A percentile compares a stretch with the other conserved stretches of the same genome.
phyloP scores from a whole-genome alignment of 2,797 vertebrate genomes.

The Coregonus sp. region DNA sequence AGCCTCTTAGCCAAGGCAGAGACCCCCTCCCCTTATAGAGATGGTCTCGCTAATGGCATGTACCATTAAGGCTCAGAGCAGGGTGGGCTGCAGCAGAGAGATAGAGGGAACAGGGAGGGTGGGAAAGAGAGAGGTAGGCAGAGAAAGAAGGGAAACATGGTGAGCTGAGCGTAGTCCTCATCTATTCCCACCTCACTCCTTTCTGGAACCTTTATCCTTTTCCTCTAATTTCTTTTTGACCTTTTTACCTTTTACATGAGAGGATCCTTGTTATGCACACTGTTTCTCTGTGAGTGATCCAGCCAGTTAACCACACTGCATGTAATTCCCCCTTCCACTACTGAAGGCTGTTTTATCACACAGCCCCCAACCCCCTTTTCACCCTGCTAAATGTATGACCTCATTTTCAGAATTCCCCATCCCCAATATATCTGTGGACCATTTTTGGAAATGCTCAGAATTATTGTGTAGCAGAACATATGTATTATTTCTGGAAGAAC shows the following conservation, averaged over 20 bases:
- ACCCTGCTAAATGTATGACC: no score
- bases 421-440: no score
- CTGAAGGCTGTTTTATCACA: no score
- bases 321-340: constrained; percentile 12
- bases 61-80: constrained; percentile 83
- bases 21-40: constrained; percentile 71
- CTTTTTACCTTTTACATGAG: no score
- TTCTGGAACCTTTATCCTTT: neutral
- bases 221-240: neutral
- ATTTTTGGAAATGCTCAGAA: no score
- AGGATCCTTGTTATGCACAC: constrained; percentile 8
- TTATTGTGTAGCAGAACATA: no score
- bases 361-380: no score
- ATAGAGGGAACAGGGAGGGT: constrained; percentile 32
- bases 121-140: constrained; percentile 29
- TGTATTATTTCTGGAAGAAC: no score
- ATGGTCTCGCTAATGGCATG: constrained; percentile 82
- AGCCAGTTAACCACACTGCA: constrained; percentile 8
- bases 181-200: constrained; percentile 29
- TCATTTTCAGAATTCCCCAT: no score
- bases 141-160: neutral
- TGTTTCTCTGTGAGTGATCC: constrained; percentile 35
- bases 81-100: constrained; percentile 78
- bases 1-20: constrained; percentile 76
- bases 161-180: neutral